Evolutionary conservation across 2,888 invertebrate species (phyloP).

Genomic region (Stenolophus ochropezus): DNA sequence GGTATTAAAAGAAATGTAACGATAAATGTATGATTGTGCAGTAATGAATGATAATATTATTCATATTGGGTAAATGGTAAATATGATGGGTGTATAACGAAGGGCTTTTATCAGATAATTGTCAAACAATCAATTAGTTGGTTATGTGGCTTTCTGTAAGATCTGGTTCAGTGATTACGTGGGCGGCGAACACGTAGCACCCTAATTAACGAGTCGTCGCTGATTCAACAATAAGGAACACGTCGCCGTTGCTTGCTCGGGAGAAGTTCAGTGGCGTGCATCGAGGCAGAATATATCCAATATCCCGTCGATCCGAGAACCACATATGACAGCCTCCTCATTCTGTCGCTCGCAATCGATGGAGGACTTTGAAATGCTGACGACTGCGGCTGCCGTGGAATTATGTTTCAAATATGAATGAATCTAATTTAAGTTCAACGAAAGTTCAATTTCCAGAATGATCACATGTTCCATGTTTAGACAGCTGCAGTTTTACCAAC

Average conservation of each 20-base stretch:
- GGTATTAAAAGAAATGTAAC: no score
- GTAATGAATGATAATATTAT: no score
- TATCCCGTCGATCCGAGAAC: neutral
- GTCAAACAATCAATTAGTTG: conserved; percentile 4
- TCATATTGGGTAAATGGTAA: neutral
- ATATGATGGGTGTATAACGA: neutral
- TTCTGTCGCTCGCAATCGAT: neutral
- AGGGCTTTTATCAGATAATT: neutral
- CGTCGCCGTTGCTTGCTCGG: neutral
- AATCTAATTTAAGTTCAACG: neutral
- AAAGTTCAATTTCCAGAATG: neutral
- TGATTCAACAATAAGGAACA: conserved; percentile 44
- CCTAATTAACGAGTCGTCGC: conserved; percentile 35
- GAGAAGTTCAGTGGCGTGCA: conserved; percentile 24
- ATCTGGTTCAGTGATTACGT: neutral
- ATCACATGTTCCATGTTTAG: neutral
- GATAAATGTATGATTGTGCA: no score
- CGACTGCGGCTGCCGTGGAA: neutral
- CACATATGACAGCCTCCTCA: conserved; percentile 15
- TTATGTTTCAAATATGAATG: neutral
- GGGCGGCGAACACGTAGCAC: conserved; percentile 11
- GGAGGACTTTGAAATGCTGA: neutral
- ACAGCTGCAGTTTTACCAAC: neutral
- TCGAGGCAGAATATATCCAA: conserved; percentile 13
- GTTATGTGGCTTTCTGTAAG: neutral